These are phyloP conservation scores for Agrochola circellaris DNA, from an alignment of 2,888 invertebrate genomes.

Conservation along the genomic window DNA sequence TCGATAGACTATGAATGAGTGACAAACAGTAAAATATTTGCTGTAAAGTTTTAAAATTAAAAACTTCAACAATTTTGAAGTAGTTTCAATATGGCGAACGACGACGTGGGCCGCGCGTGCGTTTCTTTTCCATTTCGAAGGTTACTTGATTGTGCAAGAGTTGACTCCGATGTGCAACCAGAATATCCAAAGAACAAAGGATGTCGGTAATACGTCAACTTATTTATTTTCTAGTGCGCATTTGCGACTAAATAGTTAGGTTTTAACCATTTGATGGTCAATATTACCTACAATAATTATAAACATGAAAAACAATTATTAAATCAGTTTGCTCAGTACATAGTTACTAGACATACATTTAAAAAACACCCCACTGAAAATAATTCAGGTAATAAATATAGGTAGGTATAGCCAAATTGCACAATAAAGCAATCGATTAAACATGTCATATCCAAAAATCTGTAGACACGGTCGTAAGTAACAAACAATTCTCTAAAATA, in stretches of 20 bases:
- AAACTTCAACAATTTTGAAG: constrained; percentile 33
- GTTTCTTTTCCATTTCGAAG: constrained; percentile 87
- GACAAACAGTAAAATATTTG: neutral
- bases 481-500: neutral
- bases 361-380: neutral
- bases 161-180: constrained; percentile 78
- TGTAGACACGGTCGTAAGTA: neutral
- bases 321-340: neutral
- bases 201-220: constrained; percentile 68
- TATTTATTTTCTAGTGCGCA: constrained; percentile 31
- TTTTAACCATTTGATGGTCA: neutral
- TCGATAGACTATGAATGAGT: neutral
- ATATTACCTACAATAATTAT: neutral
- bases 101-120: constrained; percentile 76
- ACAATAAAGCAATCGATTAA: neutral
- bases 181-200: constrained; percentile 80
- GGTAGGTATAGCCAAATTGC: neutral
- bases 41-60: constrained; percentile 12
- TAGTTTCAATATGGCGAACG: constrained; percentile 68
- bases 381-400: constrained; percentile 1
- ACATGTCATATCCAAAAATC: neutral
- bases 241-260: constrained; percentile 7
- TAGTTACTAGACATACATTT: neutral
- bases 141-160: constrained; percentile 83
- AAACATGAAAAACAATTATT: neutral